Evolutionary conservation across 2,797 vertebrate species (phyloP).

Genomic region (Chelidonichthys spinosus): DNA sequence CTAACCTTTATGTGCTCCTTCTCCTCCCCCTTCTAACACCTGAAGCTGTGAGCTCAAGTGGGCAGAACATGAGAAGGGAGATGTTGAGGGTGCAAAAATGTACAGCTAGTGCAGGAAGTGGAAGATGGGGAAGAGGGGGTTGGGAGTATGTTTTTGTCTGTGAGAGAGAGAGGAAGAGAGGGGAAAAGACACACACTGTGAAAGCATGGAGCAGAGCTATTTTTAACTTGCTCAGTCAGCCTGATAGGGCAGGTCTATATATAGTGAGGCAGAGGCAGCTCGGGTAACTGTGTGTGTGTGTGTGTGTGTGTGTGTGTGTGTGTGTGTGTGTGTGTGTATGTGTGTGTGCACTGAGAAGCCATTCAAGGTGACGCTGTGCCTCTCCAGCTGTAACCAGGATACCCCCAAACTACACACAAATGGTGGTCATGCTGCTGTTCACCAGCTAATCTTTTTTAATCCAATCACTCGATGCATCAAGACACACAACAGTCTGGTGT

Average conservation of each 20-base stretch:
- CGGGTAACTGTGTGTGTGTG: slow-evolving; percentile 49
- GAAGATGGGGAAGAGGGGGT: slow-evolving; percentile 7
- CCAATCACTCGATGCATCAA: slow-evolving; percentile 5
- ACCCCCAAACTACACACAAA: slow-evolving; percentile 42
- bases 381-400: slow-evolving; percentile 55
- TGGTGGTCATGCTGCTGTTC: slow-evolving; percentile 17
- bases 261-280: slow-evolving; percentile 71
- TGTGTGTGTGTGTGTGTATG: slow-evolving; percentile 20
- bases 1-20: slow-evolving; percentile 4
- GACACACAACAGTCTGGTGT: not conserved
- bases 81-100: slow-evolving; percentile 7
- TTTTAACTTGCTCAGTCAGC: slow-evolving; percentile 76
- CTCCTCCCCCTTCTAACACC: slow-evolving; percentile 9
- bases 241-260: slow-evolving; percentile 78
- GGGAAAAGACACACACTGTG: slow-evolving; percentile 16
- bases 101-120: slow-evolving; percentile 5
- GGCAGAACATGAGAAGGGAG: slow-evolving; percentile 16
- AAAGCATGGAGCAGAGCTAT: slow-evolving; percentile 73
- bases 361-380: slow-evolving; percentile 45
- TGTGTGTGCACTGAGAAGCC: slow-evolving; percentile 44
- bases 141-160: slow-evolving; percentile 31
- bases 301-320: slow-evolving; percentile 4
- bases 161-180: not conserved
- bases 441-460: slow-evolving; percentile 44
- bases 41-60: slow-evolving; percentile 13